Base-by-base conservation (phyloP, 2,113 vertebrate genomes). In the Astatoreochromis straeleni region DNA sequence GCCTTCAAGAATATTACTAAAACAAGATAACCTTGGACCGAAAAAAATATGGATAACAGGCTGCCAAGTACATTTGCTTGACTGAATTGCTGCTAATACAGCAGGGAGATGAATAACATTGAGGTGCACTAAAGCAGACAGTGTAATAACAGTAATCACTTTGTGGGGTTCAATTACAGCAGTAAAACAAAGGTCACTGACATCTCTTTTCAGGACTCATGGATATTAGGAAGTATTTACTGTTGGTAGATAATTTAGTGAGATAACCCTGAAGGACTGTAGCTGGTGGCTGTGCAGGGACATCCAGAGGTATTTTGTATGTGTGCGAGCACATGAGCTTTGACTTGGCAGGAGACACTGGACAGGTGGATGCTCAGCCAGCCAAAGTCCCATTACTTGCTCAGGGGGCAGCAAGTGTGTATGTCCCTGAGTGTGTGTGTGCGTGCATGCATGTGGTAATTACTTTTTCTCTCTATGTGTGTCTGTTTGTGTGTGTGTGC, bases 331-430 rank as follows among this genome's bases (percentile, higher is more conserved):
- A 78, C 89, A 75, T 92, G 93, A 93, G 92, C 90, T 94, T 87
- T 90, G 88, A 58, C 91, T 94, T 96, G 94, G 94, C 94, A 95
- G 86, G 53, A 93, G 86, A 91, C 85, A 85, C 65, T 10, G 80
- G 94, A 93, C 95, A 96, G 94, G 95, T 95, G 93, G 94, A 93
- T 88, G 91, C 93, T 89, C 92, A 95, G 92, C 93, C 94, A 95
- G 94, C 95, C 95, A 95, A 91, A 93, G 93, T 93, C 92, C 93
- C 91, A 93, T 96, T 93, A 93, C 93, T 90, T 90, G 87, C 92
- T 95, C 91, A 91, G 91, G 93, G 93, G 88, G 90, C 85, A 85
- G 68, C 86, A 70, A 87, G 87, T 86, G 82, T 91, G 91, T 87
- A 70, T 82, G 47, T 90, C 88, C 82, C 35, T 24, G 51, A 53